Base-by-base conservation (phyloP, 2,888 invertebrate genomes). In the Dolichopus griseipennis region DNA sequence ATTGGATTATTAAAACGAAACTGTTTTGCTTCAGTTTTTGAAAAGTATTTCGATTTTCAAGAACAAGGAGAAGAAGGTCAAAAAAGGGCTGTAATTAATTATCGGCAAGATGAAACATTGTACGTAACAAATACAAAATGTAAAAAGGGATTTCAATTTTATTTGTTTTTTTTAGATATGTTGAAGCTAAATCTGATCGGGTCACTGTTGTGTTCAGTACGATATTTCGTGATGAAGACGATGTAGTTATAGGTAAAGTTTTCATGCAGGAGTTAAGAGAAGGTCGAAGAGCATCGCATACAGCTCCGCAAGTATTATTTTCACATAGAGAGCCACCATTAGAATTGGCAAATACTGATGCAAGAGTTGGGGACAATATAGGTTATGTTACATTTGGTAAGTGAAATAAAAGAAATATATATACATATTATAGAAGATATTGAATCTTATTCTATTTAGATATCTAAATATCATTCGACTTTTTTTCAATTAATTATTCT, bases 261-360 rank as follows among this genome's bases (percentile, higher is more conserved):
- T 99, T 99, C 85, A 93, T 99, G 90, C 97, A 98, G 85, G 99
- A 99, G 83, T 90, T 99, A 76, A 95, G 97, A 79, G 99, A 99
- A 83, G 98, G 98, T 21, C 86, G 98, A 73, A 87, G 97, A 79
- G 97, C 96, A 34, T 93, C 93, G 73, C 96, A 97, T 79, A 97
- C 96, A 67, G 95, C 96, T 70, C 93, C 93, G 61, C 91, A 91
- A 85, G 93, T 93, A 75, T 83, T 93, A 74, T 94, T 94, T 83
- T 92, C 92, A 79, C 96, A 98, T 83, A 91, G 93, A 78, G 98
- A 99, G 79, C 99, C 99, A 61, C 99, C 99, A 0, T 80, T 93
- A 81, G 99, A 99, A 83, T 86, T 99, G 71, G 89, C 92, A 78
- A 93, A 95, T 80, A 93, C 95, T 15, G 93, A 95, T 78, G 98